Percentiles rank a stretch among this genome's conserved stretches.
Conservation (phyloP, 2,797 vertebrate genomes). For the Leptatherina wallacei region DNA sequence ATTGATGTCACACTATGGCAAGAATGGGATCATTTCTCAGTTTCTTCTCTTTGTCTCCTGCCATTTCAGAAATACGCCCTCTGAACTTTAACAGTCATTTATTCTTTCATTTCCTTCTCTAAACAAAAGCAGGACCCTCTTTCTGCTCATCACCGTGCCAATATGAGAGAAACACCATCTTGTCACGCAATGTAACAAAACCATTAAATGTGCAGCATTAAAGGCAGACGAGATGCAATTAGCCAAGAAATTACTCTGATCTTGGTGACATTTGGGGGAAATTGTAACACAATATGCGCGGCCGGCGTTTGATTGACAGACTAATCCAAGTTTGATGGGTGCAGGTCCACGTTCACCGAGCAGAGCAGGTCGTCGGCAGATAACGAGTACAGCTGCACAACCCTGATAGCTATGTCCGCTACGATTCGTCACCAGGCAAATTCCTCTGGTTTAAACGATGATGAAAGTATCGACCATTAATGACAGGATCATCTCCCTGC, state of each 20-base stretch:
- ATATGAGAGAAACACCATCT: constrained; percentile 81
- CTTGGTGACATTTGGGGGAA: constrained; percentile 99
- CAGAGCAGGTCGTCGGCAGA: constrained; percentile 92
- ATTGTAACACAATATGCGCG: constrained; percentile 97
- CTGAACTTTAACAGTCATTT: constrained; percentile 83
- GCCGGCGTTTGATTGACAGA: constrained; percentile 95
- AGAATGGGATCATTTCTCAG: constrained; percentile 79
- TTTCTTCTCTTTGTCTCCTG: constrained; percentile 80
- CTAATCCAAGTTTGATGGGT: constrained; percentile 99
- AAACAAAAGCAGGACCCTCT: constrained; percentile 80
- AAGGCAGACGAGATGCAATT: constrained; percentile 99
- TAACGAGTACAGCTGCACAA: constrained; percentile 99
- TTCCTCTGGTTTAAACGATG: constrained; percentile 99
- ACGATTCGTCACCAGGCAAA: constrained; percentile 96
- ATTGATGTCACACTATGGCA: constrained; percentile 78
- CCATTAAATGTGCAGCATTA: constrained; percentile 98
- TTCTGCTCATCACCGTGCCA: constrained; percentile 70
- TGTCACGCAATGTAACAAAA: constrained; percentile 96
- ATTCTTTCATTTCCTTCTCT: constrained; percentile 79
- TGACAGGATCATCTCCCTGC: constrained; percentile 99
- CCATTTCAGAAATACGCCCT: constrained; percentile 81
- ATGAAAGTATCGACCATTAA: constrained; percentile 99
- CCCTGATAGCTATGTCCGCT: constrained; percentile 98
- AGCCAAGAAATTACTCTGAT: constrained; percentile 99
- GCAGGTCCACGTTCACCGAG: constrained; percentile 91